phyloP scores from a whole-genome alignment of 2,888 invertebrate genomes.

The Seira sanloemensis region DNA sequence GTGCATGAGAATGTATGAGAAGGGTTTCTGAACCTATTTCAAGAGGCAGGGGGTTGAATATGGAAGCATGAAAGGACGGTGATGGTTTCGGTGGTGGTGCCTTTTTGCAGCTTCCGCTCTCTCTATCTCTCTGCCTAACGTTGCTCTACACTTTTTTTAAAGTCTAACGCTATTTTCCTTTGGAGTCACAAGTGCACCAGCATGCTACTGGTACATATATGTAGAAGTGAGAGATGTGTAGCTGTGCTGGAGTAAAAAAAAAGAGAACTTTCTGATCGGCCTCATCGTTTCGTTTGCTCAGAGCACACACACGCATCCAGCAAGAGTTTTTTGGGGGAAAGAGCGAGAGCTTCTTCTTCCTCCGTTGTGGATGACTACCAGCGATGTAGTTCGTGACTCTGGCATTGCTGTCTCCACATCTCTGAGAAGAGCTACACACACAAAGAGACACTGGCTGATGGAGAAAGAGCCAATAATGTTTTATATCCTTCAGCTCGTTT shows the following conservation, averaged over 20 bases:
- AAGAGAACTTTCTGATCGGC: neutral
- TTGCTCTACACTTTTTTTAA: neutral
- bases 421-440: conserved; percentile 46
- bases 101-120: neutral
- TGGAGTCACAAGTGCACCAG: neutral
- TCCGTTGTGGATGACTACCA: conserved; percentile 35
- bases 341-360: conserved; percentile 6
- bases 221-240: neutral
- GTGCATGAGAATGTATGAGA: neutral
- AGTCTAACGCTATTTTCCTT: neutral
- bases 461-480: neutral
- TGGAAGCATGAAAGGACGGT: neutral
- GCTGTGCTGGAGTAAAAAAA: neutral
- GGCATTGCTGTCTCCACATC: conserved; percentile 55
- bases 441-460: no score
- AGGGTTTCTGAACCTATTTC: neutral
- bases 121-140: neutral
- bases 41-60: neutral
- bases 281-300: conserved; percentile 22
- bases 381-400: conserved; percentile 41
- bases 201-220: no score
- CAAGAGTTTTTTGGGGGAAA: neutral
- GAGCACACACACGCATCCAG: conserved; percentile 12
- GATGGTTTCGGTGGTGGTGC: neutral
- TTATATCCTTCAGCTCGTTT: neutral